These are phyloP conservation scores for Strix aluco DNA, from an alignment of 2,113 vertebrate genomes.

Conservation along the genomic window DNA sequence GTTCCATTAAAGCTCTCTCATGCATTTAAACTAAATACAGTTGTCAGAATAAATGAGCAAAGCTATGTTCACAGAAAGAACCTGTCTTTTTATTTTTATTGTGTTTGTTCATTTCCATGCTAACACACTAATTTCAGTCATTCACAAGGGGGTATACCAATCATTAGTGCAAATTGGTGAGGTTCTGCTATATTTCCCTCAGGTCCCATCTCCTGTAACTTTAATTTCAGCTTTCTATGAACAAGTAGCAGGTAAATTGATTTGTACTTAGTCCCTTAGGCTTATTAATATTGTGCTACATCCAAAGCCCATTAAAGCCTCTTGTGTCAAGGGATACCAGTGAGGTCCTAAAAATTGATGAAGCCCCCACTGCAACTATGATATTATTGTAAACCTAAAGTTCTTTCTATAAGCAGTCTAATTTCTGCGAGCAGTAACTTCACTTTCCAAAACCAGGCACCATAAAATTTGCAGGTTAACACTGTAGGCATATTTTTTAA, in stretches of 20 bases:
- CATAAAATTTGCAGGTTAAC: not conserved
- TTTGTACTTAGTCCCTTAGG: conserved; percentile 54
- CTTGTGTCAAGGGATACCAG: conserved; percentile 51
- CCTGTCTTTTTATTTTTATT: conserved; percentile 53
- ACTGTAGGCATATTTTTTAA: not conserved
- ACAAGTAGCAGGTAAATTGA: conserved; percentile 61
- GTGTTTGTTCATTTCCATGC: conserved; percentile 65
- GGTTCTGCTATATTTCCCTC: conserved; percentile 67
- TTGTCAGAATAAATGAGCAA: conserved; percentile 58
- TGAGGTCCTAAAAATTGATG: conserved; percentile 53
- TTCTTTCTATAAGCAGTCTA: conserved; percentile 5
- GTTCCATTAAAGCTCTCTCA: conserved; percentile 30
- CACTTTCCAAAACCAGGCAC: not conserved
- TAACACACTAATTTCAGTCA: conserved; percentile 53
- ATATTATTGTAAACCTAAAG: conserved; percentile 20
- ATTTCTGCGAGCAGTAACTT: conserved; percentile 1
- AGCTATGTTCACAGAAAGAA: not conserved
- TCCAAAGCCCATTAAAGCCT: conserved; percentile 53
- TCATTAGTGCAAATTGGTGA: conserved; percentile 71
- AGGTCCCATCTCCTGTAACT: conserved; percentile 52
- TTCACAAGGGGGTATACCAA: conserved; percentile 52
- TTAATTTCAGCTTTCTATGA: conserved; percentile 70
- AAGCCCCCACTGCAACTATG: not conserved
- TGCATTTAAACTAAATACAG: conserved; percentile 54
- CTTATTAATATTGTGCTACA: conserved; percentile 66